phyloP scores from a whole-genome alignment of 2,113 vertebrate species.

The Bufo bufo region DNA sequence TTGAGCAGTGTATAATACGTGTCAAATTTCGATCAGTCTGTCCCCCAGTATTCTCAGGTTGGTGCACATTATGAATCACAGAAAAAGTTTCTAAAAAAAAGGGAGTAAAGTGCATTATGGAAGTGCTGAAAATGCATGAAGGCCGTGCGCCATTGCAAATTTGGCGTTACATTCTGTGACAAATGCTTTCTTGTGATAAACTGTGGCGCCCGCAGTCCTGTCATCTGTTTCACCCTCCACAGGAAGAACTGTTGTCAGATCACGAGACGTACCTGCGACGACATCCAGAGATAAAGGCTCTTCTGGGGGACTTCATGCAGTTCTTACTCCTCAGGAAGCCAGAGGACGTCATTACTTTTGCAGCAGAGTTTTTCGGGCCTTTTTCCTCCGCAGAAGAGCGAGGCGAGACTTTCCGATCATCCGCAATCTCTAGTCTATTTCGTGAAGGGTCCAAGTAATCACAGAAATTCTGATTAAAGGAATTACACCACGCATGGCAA shows the following conservation, averaged over 20 bases:
- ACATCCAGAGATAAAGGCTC: slow-evolving; percentile 81
- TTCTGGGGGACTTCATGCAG: slow-evolving; percentile 88
- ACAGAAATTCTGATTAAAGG: no score
- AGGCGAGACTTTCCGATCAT: slow-evolving; percentile 35
- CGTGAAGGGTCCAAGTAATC: slow-evolving; percentile 3
- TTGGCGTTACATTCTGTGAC: no score
- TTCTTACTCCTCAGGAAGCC: slow-evolving; percentile 88
- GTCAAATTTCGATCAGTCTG: no score
- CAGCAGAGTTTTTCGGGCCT: slow-evolving; percentile 79
- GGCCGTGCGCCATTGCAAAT: no score
- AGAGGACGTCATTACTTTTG: slow-evolving; percentile 77
- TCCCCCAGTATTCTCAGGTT: no score
- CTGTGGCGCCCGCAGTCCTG: not conserved
- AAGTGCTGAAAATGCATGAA: no score
- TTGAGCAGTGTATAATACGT: no score
- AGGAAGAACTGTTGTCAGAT: slow-evolving; percentile 83
- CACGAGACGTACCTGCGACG: slow-evolving; percentile 77
- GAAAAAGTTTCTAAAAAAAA: no score
- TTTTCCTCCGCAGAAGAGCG: slow-evolving; percentile 62
- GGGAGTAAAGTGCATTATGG: no score
- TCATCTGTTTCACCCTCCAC: not conserved
- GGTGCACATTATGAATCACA: no score
- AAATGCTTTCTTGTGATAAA: no score
- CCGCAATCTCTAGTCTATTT: slow-evolving; percentile 58
- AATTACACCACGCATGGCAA: no score